phyloP scores from a whole-genome alignment of 2,113 vertebrate species.

The Nycticryphes semicollaris region DNA sequence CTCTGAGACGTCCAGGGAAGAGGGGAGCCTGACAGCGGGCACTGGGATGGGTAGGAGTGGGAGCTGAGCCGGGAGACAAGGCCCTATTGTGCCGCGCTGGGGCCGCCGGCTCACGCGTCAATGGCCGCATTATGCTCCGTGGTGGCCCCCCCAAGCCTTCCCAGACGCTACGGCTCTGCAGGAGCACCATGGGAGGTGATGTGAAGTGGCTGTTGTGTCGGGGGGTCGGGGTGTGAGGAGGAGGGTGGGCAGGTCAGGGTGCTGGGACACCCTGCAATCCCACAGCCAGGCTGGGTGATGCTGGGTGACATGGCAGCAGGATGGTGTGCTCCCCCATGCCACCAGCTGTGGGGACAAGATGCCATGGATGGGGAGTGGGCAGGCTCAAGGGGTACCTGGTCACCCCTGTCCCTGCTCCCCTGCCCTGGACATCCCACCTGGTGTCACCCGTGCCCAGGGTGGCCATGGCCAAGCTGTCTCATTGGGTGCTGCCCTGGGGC shows the following conservation, averaged over 20 bases:
- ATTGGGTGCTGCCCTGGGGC: rapidly evolving
- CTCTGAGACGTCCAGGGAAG: neutral
- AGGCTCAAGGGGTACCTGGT: neutral
- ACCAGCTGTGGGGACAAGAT: neutral
- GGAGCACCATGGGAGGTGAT: slow-evolving; percentile 4
- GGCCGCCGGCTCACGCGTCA: neutral
- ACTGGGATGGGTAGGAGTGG: neutral
- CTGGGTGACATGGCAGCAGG: neutral
- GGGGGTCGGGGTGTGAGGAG: neutral
- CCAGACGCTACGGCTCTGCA: neutral
- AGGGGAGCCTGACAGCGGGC: neutral
- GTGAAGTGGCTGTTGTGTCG: slow-evolving; percentile 26
- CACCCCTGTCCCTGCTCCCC: neutral
- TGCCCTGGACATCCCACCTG: neutral
- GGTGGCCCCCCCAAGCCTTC: slow-evolving; percentile 6
- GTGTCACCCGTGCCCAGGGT: neutral
- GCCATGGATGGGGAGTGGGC: neutral
- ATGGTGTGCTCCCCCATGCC: neutral
- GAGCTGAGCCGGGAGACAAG: slow-evolving; percentile 41
- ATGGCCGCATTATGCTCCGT: slow-evolving; percentile 30
- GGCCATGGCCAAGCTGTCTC: rapidly evolving
- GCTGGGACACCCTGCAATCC: rapidly evolving
- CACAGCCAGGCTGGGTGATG: neutral
- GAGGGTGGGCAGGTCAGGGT: neutral
- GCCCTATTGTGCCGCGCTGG: slow-evolving; percentile 23